Base-by-base conservation (phyloP, 2,797 vertebrate genomes). In the Etheostoma perlongum region DNA sequence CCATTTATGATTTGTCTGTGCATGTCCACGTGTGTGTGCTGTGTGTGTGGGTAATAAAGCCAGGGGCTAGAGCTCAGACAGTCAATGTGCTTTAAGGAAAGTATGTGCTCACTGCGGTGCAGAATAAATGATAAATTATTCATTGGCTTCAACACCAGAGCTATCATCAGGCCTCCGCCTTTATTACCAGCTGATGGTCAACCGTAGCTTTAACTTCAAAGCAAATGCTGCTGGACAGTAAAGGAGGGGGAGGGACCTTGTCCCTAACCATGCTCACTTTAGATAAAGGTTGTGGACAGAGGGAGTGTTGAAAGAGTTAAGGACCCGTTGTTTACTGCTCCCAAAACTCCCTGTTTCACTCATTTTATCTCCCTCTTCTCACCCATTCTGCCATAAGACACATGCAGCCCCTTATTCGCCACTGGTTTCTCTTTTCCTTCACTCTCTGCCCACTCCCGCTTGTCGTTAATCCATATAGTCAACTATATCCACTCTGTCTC, bases 111-210 rank as follows among this genome's bases (percentile, higher is more conserved):
- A 83, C 83, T 89, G 88, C 79, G 40, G 64, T 79, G 68, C 79
- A 10, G 84, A 78, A 77, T 82, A 77, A 81, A 91, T 73, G 78
- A 87, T 93, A 79, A 90, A 93, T 93, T 94, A 94, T 93, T 94
- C 90, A 95, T 89, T 10, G 66, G 75, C 75, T 88, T 87, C 84
- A 87, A 88, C 87, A 82, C 67, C 80, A 83, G 79, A 71, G 82
- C 82, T 79, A 88, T 91, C 88, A 86, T 90, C 87, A 81, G 81
- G 75, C 67, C 6, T 57, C 77, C 14, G 27, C 70, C 83, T 57
- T 87, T 91, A 90, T 85, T 79, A 83, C 66, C 69, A 67, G 78
- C 59, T 40, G 72, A 87, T 76, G 81, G 87, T 90, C 88, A 87
- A 85, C 79, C 76, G 62, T 89, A 79, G 69, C 74, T 33, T 52